These are phyloP conservation scores for Mythimna impura DNA, from an alignment of 2,888 invertebrate species.

Conservation along the genomic window DNA sequence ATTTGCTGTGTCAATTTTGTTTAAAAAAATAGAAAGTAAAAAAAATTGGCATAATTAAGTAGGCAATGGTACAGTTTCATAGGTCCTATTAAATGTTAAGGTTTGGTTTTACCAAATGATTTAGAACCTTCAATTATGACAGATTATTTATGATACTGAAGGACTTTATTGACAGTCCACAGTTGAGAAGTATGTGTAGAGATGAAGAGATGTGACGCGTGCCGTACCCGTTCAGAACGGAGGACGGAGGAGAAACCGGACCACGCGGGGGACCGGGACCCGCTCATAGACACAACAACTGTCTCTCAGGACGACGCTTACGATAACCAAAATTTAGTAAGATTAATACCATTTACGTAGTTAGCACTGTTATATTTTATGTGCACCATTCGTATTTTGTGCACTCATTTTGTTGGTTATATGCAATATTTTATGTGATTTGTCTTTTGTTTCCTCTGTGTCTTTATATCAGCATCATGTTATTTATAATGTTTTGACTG, in stretches of 20 bases:
- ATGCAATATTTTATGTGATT: constrained; percentile 49
- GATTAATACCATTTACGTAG: constrained; percentile 73
- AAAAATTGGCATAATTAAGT: constrained; percentile 41
- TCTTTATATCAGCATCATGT: constrained; percentile 49
- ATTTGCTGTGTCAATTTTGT: constrained; percentile 10
- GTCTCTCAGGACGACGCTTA: constrained; percentile 82
- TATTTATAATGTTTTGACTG: constrained; percentile 38
- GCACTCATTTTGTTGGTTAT: constrained; percentile 53
- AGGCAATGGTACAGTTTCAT: constrained; percentile 21
- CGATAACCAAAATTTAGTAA: constrained; percentile 84
- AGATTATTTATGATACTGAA: constrained; percentile 64
- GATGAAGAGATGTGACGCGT: constrained; percentile 87
- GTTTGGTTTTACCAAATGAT: constrained; percentile 10
- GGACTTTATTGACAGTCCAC: constrained; percentile 83
- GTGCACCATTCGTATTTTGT: constrained; percentile 58
- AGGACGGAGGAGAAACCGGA: constrained; percentile 71
- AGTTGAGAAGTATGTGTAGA: constrained; percentile 88
- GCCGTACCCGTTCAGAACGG: constrained; percentile 81
- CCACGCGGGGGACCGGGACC: constrained; percentile 78
- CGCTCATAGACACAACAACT: constrained; percentile 81
- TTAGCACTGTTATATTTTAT: constrained; percentile 68
- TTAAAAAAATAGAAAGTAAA: constrained; percentile 13
- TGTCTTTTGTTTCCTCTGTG: constrained; percentile 37
- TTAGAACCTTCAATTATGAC: constrained; percentile 17
- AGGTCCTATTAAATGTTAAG: constrained; percentile 11